These are phyloP conservation scores for Oscheius sp. DNA, from an alignment of 2,888 invertebrate species.

Conservation along the genomic window DNA sequence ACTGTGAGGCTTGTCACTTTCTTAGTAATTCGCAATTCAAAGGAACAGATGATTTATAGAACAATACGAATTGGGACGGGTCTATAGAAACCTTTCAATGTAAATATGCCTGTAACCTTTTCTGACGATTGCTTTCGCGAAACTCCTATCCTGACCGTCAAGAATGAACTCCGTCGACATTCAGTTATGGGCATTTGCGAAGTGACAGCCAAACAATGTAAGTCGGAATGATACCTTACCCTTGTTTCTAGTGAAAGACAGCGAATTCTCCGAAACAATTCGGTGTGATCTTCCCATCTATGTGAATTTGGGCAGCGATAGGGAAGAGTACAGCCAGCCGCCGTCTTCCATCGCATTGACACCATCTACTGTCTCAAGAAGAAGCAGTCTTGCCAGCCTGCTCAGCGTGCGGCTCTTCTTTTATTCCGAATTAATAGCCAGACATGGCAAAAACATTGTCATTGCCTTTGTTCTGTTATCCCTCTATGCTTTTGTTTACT, in stretches of 20 bases:
- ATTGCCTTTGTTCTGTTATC: not conserved
- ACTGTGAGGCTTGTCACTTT: no score
- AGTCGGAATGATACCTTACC: not conserved
- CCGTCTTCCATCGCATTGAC: slow-evolving; percentile 4
- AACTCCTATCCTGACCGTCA: not conserved
- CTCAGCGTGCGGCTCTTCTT: slow-evolving; percentile 1
- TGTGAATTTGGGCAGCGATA: not conserved
- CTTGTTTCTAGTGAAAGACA: slow-evolving; percentile 6
- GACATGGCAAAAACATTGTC: slow-evolving; percentile 1
- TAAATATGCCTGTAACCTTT: not conserved
- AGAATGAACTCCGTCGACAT: not conserved
- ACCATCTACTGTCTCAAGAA: not conserved
- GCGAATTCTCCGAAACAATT: not conserved
- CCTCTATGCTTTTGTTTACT: not conserved
- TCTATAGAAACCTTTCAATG: no score
- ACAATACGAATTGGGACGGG: no score
- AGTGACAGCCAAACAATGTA: not conserved
- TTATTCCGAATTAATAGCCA: slow-evolving; percentile 2
- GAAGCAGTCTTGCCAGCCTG: slow-evolving; percentile 12
- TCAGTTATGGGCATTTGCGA: not conserved
- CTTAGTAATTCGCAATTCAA: no score
- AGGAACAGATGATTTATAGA: no score
- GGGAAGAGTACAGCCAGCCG: not conserved
- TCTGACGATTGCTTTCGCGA: not conserved
- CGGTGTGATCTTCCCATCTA: not conserved